Evolutionary conservation across 2,113 vertebrate species (phyloP).

Genomic region (Litocranius walleri): DNA sequence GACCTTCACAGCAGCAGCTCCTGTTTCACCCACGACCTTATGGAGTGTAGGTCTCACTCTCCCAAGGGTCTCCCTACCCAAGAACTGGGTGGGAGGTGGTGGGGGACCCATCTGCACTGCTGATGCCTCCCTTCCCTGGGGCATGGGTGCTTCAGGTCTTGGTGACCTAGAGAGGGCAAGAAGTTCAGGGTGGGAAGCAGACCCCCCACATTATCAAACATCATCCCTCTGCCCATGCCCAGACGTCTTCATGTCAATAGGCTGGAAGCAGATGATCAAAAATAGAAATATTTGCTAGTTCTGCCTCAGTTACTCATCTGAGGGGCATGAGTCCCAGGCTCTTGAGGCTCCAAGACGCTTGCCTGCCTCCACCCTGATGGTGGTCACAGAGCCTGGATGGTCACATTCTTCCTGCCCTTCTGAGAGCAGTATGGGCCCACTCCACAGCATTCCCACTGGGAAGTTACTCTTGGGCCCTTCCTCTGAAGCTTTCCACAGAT

Average conservation of each 20-base stretch:
- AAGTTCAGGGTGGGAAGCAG: background rate
- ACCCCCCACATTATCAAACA: background rate
- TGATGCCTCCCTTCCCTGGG: background rate
- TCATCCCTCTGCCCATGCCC: background rate
- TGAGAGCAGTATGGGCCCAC: background rate
- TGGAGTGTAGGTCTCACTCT: too few species aligned
- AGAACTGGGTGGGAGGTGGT: background rate
- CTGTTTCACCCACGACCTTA: background rate
- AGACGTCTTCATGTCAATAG: fast-evolving
- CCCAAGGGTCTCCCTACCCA: background rate
- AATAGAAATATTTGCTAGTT: background rate
- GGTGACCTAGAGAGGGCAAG: background rate
- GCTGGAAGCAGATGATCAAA: background rate
- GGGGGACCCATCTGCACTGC: fast-evolving
- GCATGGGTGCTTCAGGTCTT: background rate
- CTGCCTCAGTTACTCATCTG: background rate
- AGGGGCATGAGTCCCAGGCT: background rate
- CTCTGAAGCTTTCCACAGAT: background rate
- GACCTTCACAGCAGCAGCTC: background rate
- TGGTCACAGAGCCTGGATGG: background rate
- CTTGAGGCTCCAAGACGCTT: fast-evolving
- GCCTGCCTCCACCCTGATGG: fast-evolving
- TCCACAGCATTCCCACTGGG: background rate
- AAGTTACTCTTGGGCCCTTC: background rate
- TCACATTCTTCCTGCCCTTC: background rate